Percentiles rank a stretch among this genome's conserved stretches.
phyloP scores from a whole-genome alignment of 2,888 invertebrate genomes.

The Thysanoteuthis rhombus region DNA sequence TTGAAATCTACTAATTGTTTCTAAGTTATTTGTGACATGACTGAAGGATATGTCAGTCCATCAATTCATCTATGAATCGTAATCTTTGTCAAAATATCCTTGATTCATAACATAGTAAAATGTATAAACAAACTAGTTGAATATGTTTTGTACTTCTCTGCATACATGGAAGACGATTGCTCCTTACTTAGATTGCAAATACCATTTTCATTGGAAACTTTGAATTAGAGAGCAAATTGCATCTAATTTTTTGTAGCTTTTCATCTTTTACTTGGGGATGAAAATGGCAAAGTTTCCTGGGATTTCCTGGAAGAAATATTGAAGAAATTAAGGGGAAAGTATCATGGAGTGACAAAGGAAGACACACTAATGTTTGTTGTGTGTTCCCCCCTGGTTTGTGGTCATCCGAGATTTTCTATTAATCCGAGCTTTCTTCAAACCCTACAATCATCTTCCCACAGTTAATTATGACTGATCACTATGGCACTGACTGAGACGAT shows the following conservation, averaged over 20 bases:
- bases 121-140: no score
- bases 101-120: no score
- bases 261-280: background rate
- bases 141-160: no score
- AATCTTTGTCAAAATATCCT: no score
- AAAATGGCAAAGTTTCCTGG: background rate
- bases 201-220: no score
- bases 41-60: no score
- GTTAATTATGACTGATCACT: conserved; percentile 12
- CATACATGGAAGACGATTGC: no score
- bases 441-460: background rate
- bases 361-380: background rate
- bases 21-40: no score
- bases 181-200: no score
- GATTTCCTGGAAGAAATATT: background rate
- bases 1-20: no score
- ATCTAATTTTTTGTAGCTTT: background rate
- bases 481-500: background rate
- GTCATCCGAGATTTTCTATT: background rate
- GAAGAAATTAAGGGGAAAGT: background rate
- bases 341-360: background rate
- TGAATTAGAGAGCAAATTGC: no score
- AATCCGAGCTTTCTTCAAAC: background rate
- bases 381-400: background rate
- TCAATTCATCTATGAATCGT: no score